Evolutionary conservation across 2,888 invertebrate genomes (phyloP).

Genomic region (Chymomyza amoena): DNA sequence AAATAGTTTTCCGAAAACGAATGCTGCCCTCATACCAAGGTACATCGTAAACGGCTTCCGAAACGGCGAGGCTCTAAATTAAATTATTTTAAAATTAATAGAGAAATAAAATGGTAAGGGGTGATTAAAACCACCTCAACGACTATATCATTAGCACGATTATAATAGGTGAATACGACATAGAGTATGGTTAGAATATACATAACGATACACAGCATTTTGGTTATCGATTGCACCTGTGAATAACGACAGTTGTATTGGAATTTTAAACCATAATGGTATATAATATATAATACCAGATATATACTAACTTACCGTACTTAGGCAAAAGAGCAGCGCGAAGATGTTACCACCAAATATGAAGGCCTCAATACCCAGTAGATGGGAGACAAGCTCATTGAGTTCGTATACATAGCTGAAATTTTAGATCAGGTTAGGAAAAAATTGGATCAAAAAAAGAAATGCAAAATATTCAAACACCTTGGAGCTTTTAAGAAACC

Average conservation of each 20-base stretch:
- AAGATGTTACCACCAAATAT: constrained; percentile 69
- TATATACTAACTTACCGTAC: constrained; percentile 58
- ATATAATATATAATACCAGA: too few species aligned
- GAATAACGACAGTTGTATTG: not conserved
- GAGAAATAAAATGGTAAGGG: not conserved
- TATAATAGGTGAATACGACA: constrained; percentile 75
- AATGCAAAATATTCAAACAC: too few species aligned
- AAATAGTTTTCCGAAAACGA: not conserved
- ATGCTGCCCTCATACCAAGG: not conserved
- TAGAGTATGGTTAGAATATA: constrained; percentile 74
- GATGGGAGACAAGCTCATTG: constrained; percentile 66
- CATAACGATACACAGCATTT: constrained; percentile 64
- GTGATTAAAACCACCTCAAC: constrained; percentile 55
- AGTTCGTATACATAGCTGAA: constrained; percentile 67
- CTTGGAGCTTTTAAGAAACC: too few species aligned
- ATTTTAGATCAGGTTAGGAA: not conserved
- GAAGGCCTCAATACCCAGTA: constrained; percentile 69
- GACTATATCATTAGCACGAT: constrained; percentile 74
- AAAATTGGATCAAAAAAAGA: too few species aligned
- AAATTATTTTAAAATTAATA: not conserved
- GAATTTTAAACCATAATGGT: not conserved
- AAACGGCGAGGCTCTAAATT: not conserved
- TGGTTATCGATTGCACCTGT: constrained; percentile 52
- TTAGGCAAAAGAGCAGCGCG: constrained; percentile 70
- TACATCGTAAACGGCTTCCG: not conserved